These are phyloP conservation scores for Bellardia pandia DNA, from an alignment of 2,888 invertebrate species.

Conservation along the genomic window DNA sequence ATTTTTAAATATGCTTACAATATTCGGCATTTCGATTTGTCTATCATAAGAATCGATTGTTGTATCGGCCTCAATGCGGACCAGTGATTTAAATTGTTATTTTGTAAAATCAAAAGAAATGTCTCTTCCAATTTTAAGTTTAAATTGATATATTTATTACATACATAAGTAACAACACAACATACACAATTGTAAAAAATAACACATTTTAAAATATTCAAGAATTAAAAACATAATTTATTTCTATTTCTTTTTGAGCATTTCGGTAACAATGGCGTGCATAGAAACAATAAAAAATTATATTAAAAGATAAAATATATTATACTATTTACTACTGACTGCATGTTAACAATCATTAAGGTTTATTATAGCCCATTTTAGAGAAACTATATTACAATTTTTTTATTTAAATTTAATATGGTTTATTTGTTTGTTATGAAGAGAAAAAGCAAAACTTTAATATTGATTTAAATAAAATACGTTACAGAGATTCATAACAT, in stretches of 20 bases:
- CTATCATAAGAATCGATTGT: too few relatives aligned
- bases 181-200: background rate
- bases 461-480: conserved; percentile 1
- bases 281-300: background rate
- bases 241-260: background rate
- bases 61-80: too few relatives aligned
- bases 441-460: background rate
- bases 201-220: background rate
- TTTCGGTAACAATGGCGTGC: background rate
- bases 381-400: background rate
- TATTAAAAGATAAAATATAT: background rate
- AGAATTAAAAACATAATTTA: background rate
- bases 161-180: background rate
- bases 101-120: too few relatives aligned
- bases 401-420: background rate
- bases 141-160: too few relatives aligned
- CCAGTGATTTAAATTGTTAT: too few relatives aligned
- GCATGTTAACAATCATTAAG: conserved; percentile 2
- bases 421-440: background rate
- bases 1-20: too few relatives aligned
- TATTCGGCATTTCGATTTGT: too few relatives aligned
- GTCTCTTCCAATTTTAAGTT: too few relatives aligned
- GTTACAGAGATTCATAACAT: too few relatives aligned
- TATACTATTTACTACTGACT: background rate
- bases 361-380: background rate